Evolutionary conservation across 2,888 invertebrate species (phyloP).

Genomic region (Thereva nobilitata): DNA sequence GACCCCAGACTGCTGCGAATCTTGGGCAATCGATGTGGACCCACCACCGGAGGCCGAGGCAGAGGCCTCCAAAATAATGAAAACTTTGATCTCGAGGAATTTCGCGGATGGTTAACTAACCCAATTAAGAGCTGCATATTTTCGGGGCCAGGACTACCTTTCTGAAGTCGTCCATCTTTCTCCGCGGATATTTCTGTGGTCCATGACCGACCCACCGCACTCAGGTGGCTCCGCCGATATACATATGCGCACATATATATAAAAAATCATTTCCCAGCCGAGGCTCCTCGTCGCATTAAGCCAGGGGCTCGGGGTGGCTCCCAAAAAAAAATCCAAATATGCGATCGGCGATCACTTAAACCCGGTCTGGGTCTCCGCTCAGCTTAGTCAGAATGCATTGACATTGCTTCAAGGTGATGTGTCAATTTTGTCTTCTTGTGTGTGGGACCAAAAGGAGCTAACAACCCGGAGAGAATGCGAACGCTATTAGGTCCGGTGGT

Average conservation of each 20-base stretch:
- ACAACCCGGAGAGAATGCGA: slow-evolving; percentile 30
- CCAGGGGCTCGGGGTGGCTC: neutral
- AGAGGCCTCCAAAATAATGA: slow-evolving; percentile 36
- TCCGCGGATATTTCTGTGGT: slow-evolving; percentile 31
- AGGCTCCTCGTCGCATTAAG: neutral
- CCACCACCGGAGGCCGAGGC: slow-evolving; percentile 9
- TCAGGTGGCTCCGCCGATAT: slow-evolving; percentile 24
- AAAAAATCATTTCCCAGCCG: slow-evolving; percentile 6
- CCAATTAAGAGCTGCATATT: slow-evolving; percentile 44
- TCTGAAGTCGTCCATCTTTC: slow-evolving; percentile 34
- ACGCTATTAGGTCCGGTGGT: slow-evolving; percentile 30
- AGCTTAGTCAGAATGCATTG: slow-evolving; percentile 32
- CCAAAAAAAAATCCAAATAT: no score
- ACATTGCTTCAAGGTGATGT: slow-evolving; percentile 42
- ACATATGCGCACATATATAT: slow-evolving; percentile 7
- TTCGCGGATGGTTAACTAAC: slow-evolving; percentile 48
- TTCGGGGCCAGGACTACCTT: slow-evolving; percentile 37
- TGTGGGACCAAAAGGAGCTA: slow-evolving; percentile 33
- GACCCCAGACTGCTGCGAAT: neutral
- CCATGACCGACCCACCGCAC: slow-evolving; percentile 40
- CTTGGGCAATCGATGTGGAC: neutral
- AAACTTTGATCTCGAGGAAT: slow-evolving; percentile 46
- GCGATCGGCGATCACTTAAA: no score
- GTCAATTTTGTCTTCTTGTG: slow-evolving; percentile 35
- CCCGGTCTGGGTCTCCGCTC: slow-evolving; percentile 12